A percentile compares a stretch with the other conserved stretches of the same genome.
These are phyloP conservation scores for Pelobates cultripes DNA, from an alignment of 2,797 vertebrate species.

Conservation along the genomic window DNA sequence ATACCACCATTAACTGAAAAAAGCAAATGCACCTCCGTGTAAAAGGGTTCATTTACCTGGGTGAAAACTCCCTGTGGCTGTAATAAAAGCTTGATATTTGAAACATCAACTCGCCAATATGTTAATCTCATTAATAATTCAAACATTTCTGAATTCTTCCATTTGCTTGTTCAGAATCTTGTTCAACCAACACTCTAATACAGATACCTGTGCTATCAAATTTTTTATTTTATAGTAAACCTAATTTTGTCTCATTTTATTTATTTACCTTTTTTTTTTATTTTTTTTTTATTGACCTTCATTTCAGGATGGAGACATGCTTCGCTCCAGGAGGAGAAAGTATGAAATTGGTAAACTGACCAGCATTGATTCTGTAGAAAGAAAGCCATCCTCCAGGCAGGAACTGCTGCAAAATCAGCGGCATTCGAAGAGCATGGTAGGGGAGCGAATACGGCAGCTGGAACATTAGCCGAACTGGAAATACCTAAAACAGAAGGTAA, in stretches of 20 bases:
- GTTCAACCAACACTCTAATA: too few species aligned
- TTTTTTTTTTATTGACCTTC: background rate
- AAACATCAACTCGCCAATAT: too few species aligned
- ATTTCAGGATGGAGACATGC: slow-evolving; percentile 28
- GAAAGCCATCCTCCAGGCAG: slow-evolving; percentile 7
- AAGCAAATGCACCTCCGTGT: too few species aligned
- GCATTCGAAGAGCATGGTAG: slow-evolving; percentile 35
- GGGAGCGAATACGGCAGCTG: slow-evolving; percentile 38
- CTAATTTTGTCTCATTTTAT: background rate
- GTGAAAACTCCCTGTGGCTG: too few species aligned
- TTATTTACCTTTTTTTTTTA: background rate
- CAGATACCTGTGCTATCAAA: too few species aligned
- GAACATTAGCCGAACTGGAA: slow-evolving; percentile 22
- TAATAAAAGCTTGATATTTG: too few species aligned
- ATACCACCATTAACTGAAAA: too few species aligned
- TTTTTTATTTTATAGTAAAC: too few species aligned
- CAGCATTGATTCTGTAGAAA: slow-evolving; percentile 24
- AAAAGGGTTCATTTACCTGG: too few species aligned
- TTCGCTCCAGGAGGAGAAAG: slow-evolving; percentile 30
- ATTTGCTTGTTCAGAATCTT: too few species aligned
- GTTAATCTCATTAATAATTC: too few species aligned
- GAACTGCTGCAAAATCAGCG: slow-evolving; percentile 2
- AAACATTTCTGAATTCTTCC: too few species aligned
- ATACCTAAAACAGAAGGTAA: slow-evolving; percentile 16
- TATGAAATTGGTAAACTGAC: slow-evolving; percentile 18